Conservation (phyloP, 2,888 invertebrate species). For the Drosophila pullipes region DNA sequence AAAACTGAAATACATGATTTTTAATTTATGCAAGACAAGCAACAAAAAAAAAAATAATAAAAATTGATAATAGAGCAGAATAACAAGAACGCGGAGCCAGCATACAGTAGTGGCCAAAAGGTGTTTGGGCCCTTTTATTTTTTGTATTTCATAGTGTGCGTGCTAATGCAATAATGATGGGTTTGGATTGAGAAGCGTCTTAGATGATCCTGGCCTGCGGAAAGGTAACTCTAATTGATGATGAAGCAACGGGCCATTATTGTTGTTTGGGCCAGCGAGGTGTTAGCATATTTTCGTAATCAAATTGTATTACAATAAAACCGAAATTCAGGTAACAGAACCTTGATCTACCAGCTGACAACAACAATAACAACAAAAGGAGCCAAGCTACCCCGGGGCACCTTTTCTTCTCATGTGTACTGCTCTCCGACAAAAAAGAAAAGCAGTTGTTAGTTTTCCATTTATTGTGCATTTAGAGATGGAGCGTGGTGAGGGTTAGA, state of each 20-base stretch:
- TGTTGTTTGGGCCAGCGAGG: conserved; percentile 66
- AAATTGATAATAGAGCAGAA: conserved; percentile 65
- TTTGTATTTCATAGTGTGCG: conserved; percentile 28
- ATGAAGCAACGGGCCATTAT: conserved; percentile 57
- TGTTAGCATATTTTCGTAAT: conserved; percentile 79
- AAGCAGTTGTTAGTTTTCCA: conserved; percentile 77
- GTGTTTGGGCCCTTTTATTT: conserved; percentile 47
- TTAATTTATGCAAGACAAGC: conserved; percentile 72
- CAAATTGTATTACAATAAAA: conserved; percentile 74
- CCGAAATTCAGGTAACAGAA: conserved; percentile 54
- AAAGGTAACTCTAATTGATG: conserved; percentile 81
- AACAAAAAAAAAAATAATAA: conserved; percentile 3
- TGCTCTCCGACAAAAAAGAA: conserved; percentile 25
- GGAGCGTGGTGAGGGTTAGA: conserved; percentile 23
- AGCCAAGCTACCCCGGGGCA: conserved; percentile 35
- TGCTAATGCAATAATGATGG: conserved; percentile 72
- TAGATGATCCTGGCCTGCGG: conserved; percentile 72
- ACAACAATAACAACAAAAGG: conserved; percentile 37
- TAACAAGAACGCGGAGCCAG: not conserved
- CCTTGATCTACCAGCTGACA: conserved; percentile 65
- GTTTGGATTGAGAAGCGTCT: conserved; percentile 21
- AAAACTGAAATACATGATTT: conserved; percentile 62
- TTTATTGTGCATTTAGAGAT: conserved; percentile 72
- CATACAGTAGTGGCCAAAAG: conserved; percentile 65
- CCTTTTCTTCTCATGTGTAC: conserved; percentile 22